Conservation (phyloP, 1,140 invertebrate species). For the Delia radicum region DNA sequence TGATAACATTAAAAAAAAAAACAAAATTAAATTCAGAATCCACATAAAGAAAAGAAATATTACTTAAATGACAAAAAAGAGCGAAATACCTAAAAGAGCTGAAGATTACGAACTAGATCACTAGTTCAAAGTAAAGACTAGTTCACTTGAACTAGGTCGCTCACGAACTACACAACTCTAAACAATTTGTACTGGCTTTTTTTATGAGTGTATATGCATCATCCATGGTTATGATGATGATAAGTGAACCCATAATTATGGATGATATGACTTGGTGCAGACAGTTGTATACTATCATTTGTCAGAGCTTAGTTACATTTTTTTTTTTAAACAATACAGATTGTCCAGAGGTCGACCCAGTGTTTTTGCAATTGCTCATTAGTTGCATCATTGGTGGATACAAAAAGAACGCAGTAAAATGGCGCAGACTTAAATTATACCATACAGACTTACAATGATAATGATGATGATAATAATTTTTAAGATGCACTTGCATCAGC, state of each 20-base stretch:
- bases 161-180: no score
- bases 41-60: no score
- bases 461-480: neutral
- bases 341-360: slow-evolving; percentile 1
- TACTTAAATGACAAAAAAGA: no score
- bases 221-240: neutral
- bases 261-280: slow-evolving; percentile 1
- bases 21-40: no score
- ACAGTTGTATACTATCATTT: slow-evolving; percentile 5
- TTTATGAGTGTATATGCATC: no score
- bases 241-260: slow-evolving; percentile 18
- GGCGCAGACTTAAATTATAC: neutral
- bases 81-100: no score
- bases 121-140: no score
- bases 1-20: no score
- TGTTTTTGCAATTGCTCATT: slow-evolving; percentile 14
- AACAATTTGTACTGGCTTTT: no score
- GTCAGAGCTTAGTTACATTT: slow-evolving; percentile 3
- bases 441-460: neutral
- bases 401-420: neutral
- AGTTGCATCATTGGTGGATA: neutral
- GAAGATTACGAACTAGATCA: no score
- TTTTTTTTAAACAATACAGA: neutral
- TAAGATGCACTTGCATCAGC: neutral
- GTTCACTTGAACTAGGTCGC: no score